Evolutionary conservation across 2,797 vertebrate genomes (phyloP).

Genomic region (Oceanodroma leucorhoa): DNA sequence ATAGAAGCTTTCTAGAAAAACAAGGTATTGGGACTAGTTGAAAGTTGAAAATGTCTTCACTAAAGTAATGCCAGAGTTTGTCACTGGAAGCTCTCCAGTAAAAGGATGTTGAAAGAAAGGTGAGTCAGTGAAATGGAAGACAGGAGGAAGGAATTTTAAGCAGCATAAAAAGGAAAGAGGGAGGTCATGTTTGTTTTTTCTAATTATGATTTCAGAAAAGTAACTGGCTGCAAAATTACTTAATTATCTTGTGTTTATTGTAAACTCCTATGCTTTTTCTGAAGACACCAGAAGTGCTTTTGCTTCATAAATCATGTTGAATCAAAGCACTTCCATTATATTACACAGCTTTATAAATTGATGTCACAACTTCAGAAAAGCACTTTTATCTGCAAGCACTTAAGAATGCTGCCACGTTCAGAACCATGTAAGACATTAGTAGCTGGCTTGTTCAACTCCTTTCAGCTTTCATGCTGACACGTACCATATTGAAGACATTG

Average conservation of each 20-base stretch:
- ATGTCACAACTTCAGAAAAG: constrained; percentile 53
- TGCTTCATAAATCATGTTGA: constrained; percentile 53
- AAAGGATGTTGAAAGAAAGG: constrained; percentile 14
- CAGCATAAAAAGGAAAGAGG: not conserved
- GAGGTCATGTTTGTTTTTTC: constrained; percentile 34
- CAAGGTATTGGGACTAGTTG: not conserved
- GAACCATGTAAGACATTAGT: constrained; percentile 57
- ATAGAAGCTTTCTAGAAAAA: not conserved
- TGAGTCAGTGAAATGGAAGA: constrained; percentile 25
- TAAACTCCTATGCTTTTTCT: constrained; percentile 37
- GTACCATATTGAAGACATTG: constrained; percentile 24
- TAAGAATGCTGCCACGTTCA: constrained; percentile 8
- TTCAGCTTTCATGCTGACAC: constrained; percentile 57
- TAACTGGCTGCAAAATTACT: constrained; percentile 56
- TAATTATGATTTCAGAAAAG: constrained; percentile 40
- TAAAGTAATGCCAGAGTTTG: not conserved
- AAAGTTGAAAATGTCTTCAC: not conserved
- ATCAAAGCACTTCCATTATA: constrained; percentile 53
- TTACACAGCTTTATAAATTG: constrained; percentile 36
- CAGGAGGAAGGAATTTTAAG: not conserved
- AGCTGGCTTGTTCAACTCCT: constrained; percentile 47
- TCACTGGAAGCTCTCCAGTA: not conserved
- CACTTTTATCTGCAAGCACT: constrained; percentile 66
- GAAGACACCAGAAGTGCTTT: constrained; percentile 42
- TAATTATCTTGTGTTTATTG: constrained; percentile 60